A percentile compares a stretch with the other conserved stretches of the same genome.
Conservation (phyloP, 2,797 vertebrate species). For the Merluccius polli region DNA sequence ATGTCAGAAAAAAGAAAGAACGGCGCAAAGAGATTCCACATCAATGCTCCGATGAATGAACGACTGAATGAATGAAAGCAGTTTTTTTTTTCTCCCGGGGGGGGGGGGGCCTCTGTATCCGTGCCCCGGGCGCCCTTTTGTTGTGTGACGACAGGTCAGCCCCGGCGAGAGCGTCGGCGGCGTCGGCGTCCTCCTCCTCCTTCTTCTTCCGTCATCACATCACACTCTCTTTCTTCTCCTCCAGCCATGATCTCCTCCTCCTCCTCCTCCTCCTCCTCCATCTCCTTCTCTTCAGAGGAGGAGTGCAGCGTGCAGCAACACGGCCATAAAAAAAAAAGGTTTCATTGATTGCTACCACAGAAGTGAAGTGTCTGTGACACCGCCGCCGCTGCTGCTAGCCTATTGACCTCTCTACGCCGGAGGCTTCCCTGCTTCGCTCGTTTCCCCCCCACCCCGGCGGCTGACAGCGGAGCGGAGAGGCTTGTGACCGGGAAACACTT, state of each 20-base stretch:
- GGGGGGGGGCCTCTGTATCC: neutral
- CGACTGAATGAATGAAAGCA: neutral
- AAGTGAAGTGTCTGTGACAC: neutral
- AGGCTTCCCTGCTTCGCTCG: neutral
- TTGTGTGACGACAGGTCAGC: neutral
- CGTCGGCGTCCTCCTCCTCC: neutral
- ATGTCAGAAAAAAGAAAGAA: neutral
- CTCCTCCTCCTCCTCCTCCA: neutral
- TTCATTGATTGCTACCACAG: slow-evolving; percentile 56
- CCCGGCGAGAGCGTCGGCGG: neutral
- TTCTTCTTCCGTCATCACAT: neutral
- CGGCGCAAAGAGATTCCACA: neutral
- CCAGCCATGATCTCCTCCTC: neutral
- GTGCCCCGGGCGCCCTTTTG: too few relatives aligned
- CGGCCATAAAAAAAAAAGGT: slow-evolving; percentile 57
- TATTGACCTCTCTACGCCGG: slow-evolving; percentile 39
- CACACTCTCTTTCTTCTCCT: slow-evolving; percentile 9
- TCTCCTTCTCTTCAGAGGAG: neutral
- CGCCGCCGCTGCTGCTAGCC: slow-evolving; percentile 20
- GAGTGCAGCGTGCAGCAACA: slow-evolving; percentile 33
- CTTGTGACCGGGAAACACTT: slow-evolving; percentile 46
- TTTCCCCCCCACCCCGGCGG: neutral
- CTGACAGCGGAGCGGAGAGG: slow-evolving; percentile 22
- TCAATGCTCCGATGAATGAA: neutral
- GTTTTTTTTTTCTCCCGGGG: neutral